Evolutionary conservation across 2,797 vertebrate species (phyloP).

Genomic region (Pantherophis alleghaniensis): DNA sequence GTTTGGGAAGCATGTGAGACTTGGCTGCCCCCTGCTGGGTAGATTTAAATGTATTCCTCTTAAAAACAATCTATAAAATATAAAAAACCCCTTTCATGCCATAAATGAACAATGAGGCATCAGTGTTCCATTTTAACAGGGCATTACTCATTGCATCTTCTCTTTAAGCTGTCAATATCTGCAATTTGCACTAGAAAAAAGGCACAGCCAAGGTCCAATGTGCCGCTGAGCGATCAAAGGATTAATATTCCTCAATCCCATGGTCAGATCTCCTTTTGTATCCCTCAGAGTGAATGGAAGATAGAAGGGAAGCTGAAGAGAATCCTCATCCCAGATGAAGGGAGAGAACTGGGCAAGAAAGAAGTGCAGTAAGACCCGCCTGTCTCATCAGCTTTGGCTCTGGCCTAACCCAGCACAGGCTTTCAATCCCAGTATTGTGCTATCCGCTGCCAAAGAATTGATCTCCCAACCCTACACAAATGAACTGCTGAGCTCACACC

Average conservation of each 20-base stretch:
- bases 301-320: not conserved
- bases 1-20: not conserved
- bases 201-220: not conserved
- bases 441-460: not conserved
- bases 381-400: not conserved
- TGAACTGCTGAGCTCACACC: not conserved
- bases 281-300: not conserved
- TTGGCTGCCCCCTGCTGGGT: slow-evolving; percentile 14
- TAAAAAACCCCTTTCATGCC: not conserved
- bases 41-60: not conserved
- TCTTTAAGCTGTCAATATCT: not conserved
- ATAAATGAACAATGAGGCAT: not conserved
- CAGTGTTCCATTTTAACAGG: not conserved
- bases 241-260: not conserved
- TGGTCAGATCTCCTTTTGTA: not conserved
- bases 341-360: not conserved
- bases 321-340: not conserved
- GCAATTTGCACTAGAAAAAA: not conserved
- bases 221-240: not conserved
- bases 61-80: not conserved
- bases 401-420: not conserved
- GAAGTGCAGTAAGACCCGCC: not conserved
- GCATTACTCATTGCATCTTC: not conserved
- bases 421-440: not conserved
- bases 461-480: not conserved